Conservation (phyloP, 92 coral and sea anemone genomes). For the Scolanthus callimorphus region DNA sequence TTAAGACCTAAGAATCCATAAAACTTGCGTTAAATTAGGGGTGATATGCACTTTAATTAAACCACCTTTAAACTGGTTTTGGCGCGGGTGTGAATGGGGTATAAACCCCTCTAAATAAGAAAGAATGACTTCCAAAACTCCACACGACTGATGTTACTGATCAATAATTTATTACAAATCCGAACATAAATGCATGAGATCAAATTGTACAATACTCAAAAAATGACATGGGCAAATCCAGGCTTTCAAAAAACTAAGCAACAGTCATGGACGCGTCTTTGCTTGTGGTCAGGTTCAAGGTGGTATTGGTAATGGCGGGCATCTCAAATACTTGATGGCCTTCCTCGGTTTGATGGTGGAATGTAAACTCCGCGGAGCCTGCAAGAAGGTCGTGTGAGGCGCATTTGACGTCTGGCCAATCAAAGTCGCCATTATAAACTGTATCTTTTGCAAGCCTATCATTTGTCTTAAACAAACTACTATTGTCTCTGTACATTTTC, state of each 20-base stretch:
- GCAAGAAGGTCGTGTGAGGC: slow-evolving; percentile 59
- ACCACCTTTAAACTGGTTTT: too few species aligned
- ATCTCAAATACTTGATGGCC: slow-evolving; percentile 79
- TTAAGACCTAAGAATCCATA: too few species aligned
- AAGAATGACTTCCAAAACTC: too few species aligned
- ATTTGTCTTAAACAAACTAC: slow-evolving; percentile 76
- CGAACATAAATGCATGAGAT: too few species aligned
- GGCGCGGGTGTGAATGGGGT: too few species aligned
- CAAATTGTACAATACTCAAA: too few species aligned
- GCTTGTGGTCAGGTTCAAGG: slow-evolving; percentile 34
- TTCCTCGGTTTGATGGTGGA: slow-evolving; percentile 81
- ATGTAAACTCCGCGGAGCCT: slow-evolving; percentile 45
- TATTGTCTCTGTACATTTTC: slow-evolving; percentile 77
- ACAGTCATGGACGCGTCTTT: slow-evolving; percentile 19
- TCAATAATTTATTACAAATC: too few species aligned
- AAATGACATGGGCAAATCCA: background rate
- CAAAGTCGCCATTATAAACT: slow-evolving; percentile 67
- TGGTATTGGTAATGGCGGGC: slow-evolving; percentile 27
- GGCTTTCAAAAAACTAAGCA: too few species aligned
- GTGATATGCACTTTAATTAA: too few species aligned
- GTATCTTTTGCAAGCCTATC: slow-evolving; percentile 53
- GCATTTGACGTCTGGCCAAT: slow-evolving; percentile 80
- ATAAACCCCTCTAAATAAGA: too few species aligned
- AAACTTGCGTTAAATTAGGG: too few species aligned
- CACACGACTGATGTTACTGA: too few species aligned